phyloP scores from a whole-genome alignment of 1,140 invertebrate species.

The Pseudomyrmex flavicornis region DNA sequence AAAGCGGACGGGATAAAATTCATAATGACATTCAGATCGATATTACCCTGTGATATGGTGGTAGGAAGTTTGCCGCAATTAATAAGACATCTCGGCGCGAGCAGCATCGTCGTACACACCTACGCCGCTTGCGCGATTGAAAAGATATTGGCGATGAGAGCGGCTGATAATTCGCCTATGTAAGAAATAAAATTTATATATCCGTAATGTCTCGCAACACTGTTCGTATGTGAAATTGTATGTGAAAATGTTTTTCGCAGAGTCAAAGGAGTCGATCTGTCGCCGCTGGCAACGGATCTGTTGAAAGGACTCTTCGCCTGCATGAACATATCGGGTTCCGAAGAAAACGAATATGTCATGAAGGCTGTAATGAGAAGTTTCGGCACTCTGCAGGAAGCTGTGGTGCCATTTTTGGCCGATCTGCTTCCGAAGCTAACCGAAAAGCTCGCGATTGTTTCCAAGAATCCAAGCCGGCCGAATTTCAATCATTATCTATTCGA shows the following conservation, averaged over 20 bases:
- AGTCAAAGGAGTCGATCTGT: constrained; percentile 86
- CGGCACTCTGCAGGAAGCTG: constrained; percentile 91
- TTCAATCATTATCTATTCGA: constrained; percentile 99
- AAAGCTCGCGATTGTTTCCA: constrained; percentile 93
- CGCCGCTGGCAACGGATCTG: constrained; percentile 88
- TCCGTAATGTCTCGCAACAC: constrained; percentile 15
- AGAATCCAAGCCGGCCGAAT: constrained; percentile 98
- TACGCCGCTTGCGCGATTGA: constrained; percentile 97
- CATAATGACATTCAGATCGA: constrained; percentile 96
- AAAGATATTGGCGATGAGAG: constrained; percentile 92
- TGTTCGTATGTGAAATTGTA: constrained; percentile 37
- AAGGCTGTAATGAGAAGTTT: constrained; percentile 97
- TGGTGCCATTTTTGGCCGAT: constrained; percentile 92
- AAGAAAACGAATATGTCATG: constrained; percentile 99
- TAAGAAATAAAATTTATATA: constrained; percentile 78
- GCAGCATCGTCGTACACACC: constrained; percentile 96
- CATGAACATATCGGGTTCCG: constrained; percentile 89
- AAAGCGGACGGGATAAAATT: constrained; percentile 99
- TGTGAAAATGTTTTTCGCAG: constrained; percentile 79
- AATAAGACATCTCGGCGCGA: constrained; percentile 89
- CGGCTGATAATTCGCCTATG: constrained; percentile 86
- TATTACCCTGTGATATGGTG: constrained; percentile 92
- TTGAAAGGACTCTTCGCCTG: constrained; percentile 91
- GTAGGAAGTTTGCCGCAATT: constrained; percentile 91
- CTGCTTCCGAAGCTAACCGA: constrained; percentile 94